Conservation (phyloP, 2,797 vertebrate genomes). For the Tokudaia tokunoshimensis region DNA sequence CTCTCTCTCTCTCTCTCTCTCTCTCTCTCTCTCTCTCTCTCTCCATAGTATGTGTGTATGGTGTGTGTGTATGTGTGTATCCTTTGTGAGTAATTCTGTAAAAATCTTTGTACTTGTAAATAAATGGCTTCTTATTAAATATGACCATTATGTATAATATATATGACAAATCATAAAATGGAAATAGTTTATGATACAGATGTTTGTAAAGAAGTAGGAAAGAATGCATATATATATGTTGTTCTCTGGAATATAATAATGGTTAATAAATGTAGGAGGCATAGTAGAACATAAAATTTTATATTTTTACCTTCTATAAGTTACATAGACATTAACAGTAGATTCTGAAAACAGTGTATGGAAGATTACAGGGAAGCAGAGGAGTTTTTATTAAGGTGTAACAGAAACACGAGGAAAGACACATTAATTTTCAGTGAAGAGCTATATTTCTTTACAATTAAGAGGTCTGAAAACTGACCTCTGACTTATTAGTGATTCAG, state of each 20-base stretch:
- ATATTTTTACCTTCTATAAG: not conserved
- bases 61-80: no score
- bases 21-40: no score
- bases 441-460: not conserved
- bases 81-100: not conserved
- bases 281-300: not conserved
- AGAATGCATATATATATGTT: not conserved
- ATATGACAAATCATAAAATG: not conserved
- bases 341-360: not conserved
- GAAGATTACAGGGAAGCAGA: not conserved
- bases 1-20: no score
- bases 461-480: not conserved
- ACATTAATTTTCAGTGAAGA: not conserved
- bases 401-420: not conserved
- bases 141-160: not conserved
- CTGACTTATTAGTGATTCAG: not conserved
- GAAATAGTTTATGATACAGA: not conserved
- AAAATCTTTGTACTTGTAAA: not conserved
- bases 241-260: not conserved
- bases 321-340: not conserved
- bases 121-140: not conserved
- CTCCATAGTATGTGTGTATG: no score
- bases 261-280: not conserved
- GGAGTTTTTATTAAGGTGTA: not conserved
- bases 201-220: not conserved